A percentile compares a stretch with the other conserved stretches of the same genome.
phyloP scores from a whole-genome alignment of 92 coral and sea anemone genomes.

The Desmophyllum pertusum region DNA sequence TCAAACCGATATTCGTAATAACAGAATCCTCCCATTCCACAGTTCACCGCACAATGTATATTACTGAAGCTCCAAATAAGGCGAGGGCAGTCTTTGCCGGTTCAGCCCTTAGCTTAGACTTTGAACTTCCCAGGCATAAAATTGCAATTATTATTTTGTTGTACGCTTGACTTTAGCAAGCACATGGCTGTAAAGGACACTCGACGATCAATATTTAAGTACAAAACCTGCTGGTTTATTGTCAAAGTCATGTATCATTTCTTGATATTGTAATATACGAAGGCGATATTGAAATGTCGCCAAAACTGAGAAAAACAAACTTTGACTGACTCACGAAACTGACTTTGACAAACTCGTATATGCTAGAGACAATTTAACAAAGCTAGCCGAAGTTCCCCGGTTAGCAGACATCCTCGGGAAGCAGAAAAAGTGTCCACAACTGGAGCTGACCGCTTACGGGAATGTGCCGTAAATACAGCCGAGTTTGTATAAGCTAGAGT shows the following conservation, averaged over 20 bases:
- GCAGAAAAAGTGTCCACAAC: no score
- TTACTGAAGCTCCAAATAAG: background rate
- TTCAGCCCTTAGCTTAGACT: no score
- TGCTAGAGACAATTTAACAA: no score
- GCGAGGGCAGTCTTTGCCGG: no score
- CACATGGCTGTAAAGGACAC: background rate
- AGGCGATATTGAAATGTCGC: conserved; percentile 8
- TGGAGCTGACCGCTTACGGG: no score
- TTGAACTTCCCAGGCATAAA: background rate
- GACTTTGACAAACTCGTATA: background rate
- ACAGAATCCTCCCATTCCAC: conserved; percentile 6
- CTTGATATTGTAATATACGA: background rate
- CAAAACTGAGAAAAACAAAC: background rate
- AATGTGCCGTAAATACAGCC: no score
- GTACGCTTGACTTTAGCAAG: background rate
- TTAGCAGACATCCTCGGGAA: no score
- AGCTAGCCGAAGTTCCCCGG: no score
- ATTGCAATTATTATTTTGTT: background rate
- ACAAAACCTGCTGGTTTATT: conserved; percentile 23
- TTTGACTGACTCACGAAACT: conserved; percentile 4
- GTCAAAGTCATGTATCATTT: background rate
- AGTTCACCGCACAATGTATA: background rate
- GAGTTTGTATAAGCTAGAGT: no score
- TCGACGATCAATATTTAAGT: conserved; percentile 25
- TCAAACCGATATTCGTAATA: conserved; percentile 16